Evolutionary conservation across 2,113 vertebrate species (phyloP).

Genomic region (Crypturellus undulatus): DNA sequence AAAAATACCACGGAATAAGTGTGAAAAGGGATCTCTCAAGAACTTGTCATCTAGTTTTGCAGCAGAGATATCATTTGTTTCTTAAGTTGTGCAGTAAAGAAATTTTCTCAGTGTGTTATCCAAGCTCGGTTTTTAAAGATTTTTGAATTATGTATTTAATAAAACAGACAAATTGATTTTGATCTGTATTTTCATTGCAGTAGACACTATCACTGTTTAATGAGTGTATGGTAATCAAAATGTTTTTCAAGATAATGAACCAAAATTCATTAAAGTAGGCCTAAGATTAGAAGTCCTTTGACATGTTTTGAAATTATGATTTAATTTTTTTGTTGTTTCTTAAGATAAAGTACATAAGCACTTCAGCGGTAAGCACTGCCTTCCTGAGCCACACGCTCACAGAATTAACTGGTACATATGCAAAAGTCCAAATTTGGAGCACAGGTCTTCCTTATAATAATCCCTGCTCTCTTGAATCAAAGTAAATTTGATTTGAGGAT

Average conservation of each 20-base stretch:
- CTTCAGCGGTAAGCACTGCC: not conserved
- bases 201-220: not conserved
- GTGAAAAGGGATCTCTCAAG: slow-evolving; percentile 68
- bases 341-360: not conserved
- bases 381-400: not conserved
- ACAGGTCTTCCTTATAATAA: not conserved
- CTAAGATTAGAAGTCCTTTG: not conserved
- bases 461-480: not conserved
- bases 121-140: not conserved
- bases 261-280: not conserved
- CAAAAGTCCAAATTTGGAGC: not conserved
- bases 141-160: slow-evolving; percentile 66
- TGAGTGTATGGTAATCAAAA: not conserved
- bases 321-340: not conserved
- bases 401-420: not conserved
- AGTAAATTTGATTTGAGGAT: not conserved
- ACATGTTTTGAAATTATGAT: not conserved
- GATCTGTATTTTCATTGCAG: not conserved
- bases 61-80: slow-evolving; percentile 65
- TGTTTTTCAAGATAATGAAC: not conserved
- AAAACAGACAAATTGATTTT: slow-evolving; percentile 4
- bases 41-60: slow-evolving; percentile 69
- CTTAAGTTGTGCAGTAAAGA: slow-evolving; percentile 55
- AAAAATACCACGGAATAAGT: slow-evolving; percentile 49
- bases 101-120: slow-evolving; percentile 35